Percentiles rank a stretch among this genome's conserved stretches.
Conservation (phyloP, 2,113 vertebrate species). For the Neogale vison region DNA sequence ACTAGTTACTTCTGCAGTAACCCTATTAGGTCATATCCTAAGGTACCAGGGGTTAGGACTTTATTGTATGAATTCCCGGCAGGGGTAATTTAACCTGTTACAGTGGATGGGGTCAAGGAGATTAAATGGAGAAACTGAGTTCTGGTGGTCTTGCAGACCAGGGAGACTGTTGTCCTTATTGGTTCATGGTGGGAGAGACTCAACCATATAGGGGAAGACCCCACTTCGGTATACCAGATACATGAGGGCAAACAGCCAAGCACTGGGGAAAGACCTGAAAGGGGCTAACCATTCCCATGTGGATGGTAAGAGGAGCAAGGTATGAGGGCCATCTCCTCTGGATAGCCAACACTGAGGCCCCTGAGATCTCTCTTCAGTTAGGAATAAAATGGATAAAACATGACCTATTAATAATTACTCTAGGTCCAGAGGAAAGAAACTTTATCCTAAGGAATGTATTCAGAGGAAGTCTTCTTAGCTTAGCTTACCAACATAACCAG, state of each 20-base stretch:
- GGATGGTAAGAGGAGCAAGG: background rate
- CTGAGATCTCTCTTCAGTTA: background rate
- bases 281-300: too few species aligned
- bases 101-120: background rate
- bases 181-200: background rate
- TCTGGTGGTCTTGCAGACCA: background rate
- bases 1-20: background rate
- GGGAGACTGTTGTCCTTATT: background rate
- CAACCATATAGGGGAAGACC: rapidly evolving
- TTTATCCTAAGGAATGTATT: background rate
- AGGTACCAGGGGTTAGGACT: background rate
- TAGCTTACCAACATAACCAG: background rate
- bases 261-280: background rate
- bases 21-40: background rate
- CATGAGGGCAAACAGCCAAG: too few species aligned
- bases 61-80: background rate
- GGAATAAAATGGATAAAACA: background rate
- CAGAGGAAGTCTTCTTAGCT: background rate
- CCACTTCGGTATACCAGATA: background rate
- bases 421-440: background rate
- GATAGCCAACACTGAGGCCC: background rate
- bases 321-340: too few species aligned
- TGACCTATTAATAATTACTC: background rate
- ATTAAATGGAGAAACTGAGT: background rate
- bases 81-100: background rate